Evolutionary conservation across 2,113 vertebrate genomes (phyloP).

Genomic region (Leptobrachium leishanense): DNA sequence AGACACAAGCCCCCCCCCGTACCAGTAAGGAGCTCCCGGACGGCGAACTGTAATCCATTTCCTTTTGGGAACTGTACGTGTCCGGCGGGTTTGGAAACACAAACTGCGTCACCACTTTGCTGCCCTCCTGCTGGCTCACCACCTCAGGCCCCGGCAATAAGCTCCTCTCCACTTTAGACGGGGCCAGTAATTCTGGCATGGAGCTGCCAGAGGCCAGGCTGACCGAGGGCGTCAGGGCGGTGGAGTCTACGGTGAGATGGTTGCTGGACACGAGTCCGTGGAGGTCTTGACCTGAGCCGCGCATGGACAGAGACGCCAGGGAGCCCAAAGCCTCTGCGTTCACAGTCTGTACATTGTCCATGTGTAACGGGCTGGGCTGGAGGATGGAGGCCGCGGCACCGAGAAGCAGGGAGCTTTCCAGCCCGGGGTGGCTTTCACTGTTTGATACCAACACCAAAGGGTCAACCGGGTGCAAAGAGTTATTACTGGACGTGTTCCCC

Average conservation of each 20-base stretch:
- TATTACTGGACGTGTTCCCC: constrained; percentile 60
- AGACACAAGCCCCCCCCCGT: constrained; percentile 52
- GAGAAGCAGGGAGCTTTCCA: constrained; percentile 77
- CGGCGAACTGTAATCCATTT: constrained; percentile 70
- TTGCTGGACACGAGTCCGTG: constrained; percentile 75
- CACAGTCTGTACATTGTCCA: constrained; percentile 85
- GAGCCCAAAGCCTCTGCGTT: constrained; percentile 82
- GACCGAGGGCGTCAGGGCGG: constrained; percentile 65
- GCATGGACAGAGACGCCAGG: constrained; percentile 74
- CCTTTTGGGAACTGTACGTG: constrained; percentile 78
- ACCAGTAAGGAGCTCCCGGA: constrained; percentile 81
- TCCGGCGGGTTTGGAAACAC: constrained; percentile 73
- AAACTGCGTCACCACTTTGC: constrained; percentile 76
- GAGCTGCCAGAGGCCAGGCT: constrained; percentile 59
- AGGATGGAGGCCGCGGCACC: constrained; percentile 70
- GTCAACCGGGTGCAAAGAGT: constrained; percentile 76
- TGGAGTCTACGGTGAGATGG: constrained; percentile 64
- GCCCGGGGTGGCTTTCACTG: constrained; percentile 71
- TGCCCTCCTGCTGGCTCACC: constrained; percentile 72
- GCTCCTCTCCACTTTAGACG: constrained; percentile 72
- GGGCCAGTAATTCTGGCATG: constrained; percentile 71
- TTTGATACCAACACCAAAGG: constrained; percentile 83
- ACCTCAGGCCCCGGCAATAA: constrained; percentile 71
- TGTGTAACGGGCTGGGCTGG: constrained; percentile 77
- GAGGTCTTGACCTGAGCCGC: constrained; percentile 68